phyloP scores from a whole-genome alignment of 2,113 vertebrate species.

The Muntiacus reevesi region DNA sequence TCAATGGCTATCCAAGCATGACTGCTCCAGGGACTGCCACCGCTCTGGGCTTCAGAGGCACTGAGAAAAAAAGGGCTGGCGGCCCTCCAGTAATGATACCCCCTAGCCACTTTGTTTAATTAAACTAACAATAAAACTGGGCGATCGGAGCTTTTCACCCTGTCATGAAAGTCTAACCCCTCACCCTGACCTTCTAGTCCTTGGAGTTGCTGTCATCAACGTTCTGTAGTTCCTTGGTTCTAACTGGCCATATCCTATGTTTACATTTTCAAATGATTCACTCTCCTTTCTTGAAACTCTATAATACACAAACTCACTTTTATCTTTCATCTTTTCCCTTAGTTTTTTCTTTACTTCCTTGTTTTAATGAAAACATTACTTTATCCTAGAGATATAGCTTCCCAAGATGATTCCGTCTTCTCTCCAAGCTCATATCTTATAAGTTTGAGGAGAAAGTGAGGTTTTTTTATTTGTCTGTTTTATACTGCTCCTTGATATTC shows the following conservation, averaged over 20 bases:
- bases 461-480: background rate
- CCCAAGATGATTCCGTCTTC: background rate
- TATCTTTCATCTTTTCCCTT: background rate
- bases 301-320: background rate
- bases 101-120: background rate
- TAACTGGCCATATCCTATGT: background rate
- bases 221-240: background rate
- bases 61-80: background rate
- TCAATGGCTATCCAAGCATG: constrained; percentile 88
- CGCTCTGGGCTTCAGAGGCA: background rate
- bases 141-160: rapidly evolving
- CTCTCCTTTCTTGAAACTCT: background rate
- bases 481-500: background rate
- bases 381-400: background rate
- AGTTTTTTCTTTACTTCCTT: background rate
- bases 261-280: background rate
- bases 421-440: background rate
- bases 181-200: background rate
- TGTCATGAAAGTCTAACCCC: background rate
- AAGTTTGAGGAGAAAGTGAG: background rate
- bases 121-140: background rate
- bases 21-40: background rate
- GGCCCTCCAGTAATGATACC: background rate
- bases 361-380: background rate
- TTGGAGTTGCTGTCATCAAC: background rate